Base-by-base conservation (phyloP, 2,797 vertebrate genomes). In the Gymnopithys bicolor region DNA sequence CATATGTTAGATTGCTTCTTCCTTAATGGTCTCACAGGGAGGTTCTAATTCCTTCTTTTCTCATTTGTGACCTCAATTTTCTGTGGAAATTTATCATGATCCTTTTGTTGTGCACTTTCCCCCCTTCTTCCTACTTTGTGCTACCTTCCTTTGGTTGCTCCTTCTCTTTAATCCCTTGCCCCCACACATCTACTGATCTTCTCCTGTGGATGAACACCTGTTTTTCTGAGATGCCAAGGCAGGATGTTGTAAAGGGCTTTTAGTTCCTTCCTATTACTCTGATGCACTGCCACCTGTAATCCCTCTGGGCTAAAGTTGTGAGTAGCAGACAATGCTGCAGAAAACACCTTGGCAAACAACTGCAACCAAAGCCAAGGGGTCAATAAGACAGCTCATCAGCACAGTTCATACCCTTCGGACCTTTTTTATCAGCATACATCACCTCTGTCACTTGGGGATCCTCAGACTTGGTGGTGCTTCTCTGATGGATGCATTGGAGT, bases 11-110 rank as follows among this genome's bases (percentile, higher is more conserved):
- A 64, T 77, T 85, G 56, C 32, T 9, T 37, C 41, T 80, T 91
- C 71, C 41, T 89, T 59, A 85, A 33, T 41, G 8, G 28, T 80
- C 64, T 93, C 76, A 74, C 52, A 86, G 62, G 45, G 49, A 74
- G 25, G 19, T 79, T 90, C 59, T 94, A 3, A 73, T 89, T 85
- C 91, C 46, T 78, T 94, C 32, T 87, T 87, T 70, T 71, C 76
- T 88, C 30, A 48, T 84, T 84, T 71, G 28, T 89, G 62, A 51
- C n/a, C 76, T 87, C 35, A 62, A 19, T 28, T 32, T 62, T 68
- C 5, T 66, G 11, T 66, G 77, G 62, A 86, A 94, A 64, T 39
- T 64, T 84, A 15, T 74, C 67, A 30, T 0, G 4, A 63, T 86
- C 35, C 10, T 13, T 63, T 32, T 33, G 30, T 75, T 24, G 10